phyloP scores from a whole-genome alignment of 1,140 invertebrate genomes.

The Eumeta japonica region DNA sequence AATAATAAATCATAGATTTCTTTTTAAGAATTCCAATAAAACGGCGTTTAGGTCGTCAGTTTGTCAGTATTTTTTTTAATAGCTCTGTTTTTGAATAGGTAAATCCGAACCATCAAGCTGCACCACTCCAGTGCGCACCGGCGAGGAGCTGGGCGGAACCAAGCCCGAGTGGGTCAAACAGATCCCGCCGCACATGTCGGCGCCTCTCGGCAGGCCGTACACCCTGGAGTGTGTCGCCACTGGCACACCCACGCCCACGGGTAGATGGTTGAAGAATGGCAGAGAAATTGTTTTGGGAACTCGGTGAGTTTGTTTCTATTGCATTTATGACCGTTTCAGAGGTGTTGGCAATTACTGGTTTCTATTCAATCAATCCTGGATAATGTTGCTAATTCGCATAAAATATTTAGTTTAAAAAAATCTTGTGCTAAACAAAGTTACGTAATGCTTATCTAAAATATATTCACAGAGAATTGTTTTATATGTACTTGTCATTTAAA shows the following conservation, averaged over 20 bases:
- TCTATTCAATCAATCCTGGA: too few species aligned
- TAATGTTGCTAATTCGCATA: too few species aligned
- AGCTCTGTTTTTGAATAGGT: constrained; percentile 62
- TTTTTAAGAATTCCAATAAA: too few species aligned
- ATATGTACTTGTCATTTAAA: too few species aligned
- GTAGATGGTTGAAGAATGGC: constrained; percentile 92
- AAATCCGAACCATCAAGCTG: constrained; percentile 85
- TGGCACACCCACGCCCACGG: constrained; percentile 87
- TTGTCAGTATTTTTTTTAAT: too few species aligned
- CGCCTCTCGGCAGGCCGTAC: constrained; percentile 85
- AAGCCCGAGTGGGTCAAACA: constrained; percentile 91
- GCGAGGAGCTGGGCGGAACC: constrained; percentile 82
- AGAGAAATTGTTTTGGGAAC: constrained; percentile 72
- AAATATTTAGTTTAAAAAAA: too few species aligned
- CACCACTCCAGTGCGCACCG: constrained; percentile 83
- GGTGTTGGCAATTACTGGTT: neutral
- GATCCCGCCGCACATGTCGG: constrained; percentile 71
- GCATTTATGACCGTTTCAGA: neutral
- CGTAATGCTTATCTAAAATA: too few species aligned
- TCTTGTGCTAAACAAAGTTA: too few species aligned
- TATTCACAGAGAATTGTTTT: too few species aligned
- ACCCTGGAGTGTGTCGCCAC: constrained; percentile 84
- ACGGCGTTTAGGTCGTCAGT: too few species aligned
- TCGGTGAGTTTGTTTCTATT: constrained; percentile 21
- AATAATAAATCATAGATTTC: too few species aligned